Conservation (phyloP, 2,113 vertebrate species). For the Lycaon pictus region DNA sequence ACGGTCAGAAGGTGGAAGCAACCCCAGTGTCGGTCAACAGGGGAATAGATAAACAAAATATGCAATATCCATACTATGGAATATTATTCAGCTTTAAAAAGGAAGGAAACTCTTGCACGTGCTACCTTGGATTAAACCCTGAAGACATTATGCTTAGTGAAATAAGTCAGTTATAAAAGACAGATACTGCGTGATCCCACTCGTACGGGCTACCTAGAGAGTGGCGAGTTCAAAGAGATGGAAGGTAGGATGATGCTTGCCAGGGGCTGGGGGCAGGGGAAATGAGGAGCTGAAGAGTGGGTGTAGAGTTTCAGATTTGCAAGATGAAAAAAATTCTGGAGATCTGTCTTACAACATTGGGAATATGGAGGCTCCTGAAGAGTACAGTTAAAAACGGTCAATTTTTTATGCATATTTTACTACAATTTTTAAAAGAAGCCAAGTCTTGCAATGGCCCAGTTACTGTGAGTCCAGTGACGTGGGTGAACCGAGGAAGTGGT, state of each 20-base stretch:
- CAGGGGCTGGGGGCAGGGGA: background rate
- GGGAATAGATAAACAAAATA: background rate
- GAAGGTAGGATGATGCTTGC: background rate
- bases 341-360: background rate
- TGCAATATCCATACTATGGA: accelerated
- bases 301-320: background rate
- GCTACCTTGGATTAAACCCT: background rate
- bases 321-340: background rate
- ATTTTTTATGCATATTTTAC: background rate
- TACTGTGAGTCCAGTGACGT: background rate
- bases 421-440: background rate
- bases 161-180: background rate
- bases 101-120: background rate
- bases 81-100: background rate
- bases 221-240: background rate
- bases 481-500: too few species aligned
- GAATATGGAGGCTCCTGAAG: background rate
- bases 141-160: background rate
- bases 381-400: background rate
- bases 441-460: background rate
- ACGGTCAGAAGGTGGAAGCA: background rate
- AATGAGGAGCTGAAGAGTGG: accelerated
- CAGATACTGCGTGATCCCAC: background rate
- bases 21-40: too few species aligned
- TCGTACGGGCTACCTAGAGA: accelerated